phyloP scores from a whole-genome alignment of 1,140 invertebrate species.

The Nephila pilipes region DNA sequence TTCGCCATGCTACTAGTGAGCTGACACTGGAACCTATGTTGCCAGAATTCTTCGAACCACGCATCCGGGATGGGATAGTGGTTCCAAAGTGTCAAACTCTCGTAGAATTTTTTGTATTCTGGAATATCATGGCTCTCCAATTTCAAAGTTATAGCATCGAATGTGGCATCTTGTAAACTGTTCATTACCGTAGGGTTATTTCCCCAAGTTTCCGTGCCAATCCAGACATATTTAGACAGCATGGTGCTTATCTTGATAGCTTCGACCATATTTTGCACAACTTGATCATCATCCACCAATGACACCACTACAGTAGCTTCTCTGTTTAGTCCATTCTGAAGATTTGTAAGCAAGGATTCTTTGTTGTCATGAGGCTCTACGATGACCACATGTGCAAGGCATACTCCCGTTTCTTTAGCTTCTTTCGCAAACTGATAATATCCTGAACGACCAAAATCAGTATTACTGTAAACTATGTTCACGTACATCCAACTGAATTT shows the following conservation, averaged over 20 bases:
- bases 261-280: conserved; percentile 56
- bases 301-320: conserved; percentile 71
- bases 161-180: conserved; percentile 80
- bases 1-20: conserved; percentile 79
- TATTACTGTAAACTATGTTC: conserved; percentile 73
- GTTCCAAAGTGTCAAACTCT: conserved; percentile 80
- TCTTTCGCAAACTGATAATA: conserved; percentile 64
- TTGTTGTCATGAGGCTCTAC: conserved; percentile 55
- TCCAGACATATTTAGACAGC: conserved; percentile 63
- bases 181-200: conserved; percentile 77
- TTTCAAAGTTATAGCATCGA: conserved; percentile 78
- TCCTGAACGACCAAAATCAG: conserved; percentile 56
- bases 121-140: conserved; percentile 82
- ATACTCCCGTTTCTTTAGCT: conserved; percentile 67
- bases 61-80: conserved; percentile 80
- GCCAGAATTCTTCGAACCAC: conserved; percentile 83
- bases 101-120: conserved; percentile 81
- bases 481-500: conserved; percentile 74
- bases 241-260: conserved; percentile 51
- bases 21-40: conserved; percentile 81
- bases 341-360: conserved; percentile 27
- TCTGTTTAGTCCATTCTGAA: conserved; percentile 55
- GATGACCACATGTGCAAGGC: conserved; percentile 55
- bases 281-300: conserved; percentile 51
- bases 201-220: conserved; percentile 74